A percentile compares a stretch with the other conserved stretches of the same genome.
Evolutionary conservation across 1,140 invertebrate species (phyloP).

Genomic region (Maniola jurtina): DNA sequence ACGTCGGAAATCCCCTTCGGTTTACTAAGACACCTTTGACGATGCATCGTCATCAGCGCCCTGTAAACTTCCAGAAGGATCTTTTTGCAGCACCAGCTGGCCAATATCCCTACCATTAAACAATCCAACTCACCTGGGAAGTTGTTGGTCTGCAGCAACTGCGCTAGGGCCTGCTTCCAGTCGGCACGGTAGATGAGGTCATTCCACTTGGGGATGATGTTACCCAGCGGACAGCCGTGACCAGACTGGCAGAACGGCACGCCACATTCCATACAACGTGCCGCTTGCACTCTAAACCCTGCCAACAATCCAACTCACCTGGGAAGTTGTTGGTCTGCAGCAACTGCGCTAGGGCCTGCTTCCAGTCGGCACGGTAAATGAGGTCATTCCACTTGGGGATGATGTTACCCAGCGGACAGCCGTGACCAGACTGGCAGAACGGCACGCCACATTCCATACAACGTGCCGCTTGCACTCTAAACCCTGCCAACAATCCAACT

Average conservation of each 20-base stretch:
- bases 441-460: conserved; percentile 99
- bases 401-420: conserved; percentile 98
- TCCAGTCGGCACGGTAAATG: conserved; percentile 96
- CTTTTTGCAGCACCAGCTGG: too few relatives aligned
- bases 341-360: conserved; percentile 96
- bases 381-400: conserved; percentile 99
- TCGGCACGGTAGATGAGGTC: conserved; percentile 96
- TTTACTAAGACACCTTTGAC: too few relatives aligned
- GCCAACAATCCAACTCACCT: too few relatives aligned
- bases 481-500: too few relatives aligned
- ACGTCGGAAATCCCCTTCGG: too few relatives aligned
- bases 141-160: conserved; percentile 98
- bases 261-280: conserved; percentile 99
- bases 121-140: conserved; percentile 87
- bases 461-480: conserved; percentile 94
- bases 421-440: conserved; percentile 97
- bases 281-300: conserved; percentile 94
- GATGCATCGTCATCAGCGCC: too few relatives aligned
- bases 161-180: conserved; percentile 97
- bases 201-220: conserved; percentile 99
- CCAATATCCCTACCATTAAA: too few relatives aligned
- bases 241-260: conserved; percentile 98
- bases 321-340: conserved; percentile 99
- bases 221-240: conserved; percentile 97
- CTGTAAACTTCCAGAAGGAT: too few relatives aligned